Evolutionary conservation across 1,140 invertebrate genomes (phyloP).

Genomic region (Hycleus cichorii): DNA sequence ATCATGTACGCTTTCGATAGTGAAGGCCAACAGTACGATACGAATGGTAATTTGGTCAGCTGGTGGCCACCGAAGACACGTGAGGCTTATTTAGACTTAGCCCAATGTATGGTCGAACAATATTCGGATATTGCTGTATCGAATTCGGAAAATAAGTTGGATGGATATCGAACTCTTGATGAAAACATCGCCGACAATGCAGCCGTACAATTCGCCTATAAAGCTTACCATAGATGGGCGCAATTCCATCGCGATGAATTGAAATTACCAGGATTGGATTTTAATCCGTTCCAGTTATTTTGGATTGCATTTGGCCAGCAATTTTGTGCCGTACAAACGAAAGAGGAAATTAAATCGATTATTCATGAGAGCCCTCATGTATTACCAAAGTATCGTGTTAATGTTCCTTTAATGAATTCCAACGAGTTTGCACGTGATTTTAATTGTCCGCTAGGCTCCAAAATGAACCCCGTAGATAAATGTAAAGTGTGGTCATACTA

Average conservation of each 20-base stretch:
- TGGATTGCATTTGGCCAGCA: conserved; percentile 51
- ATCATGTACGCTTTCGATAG: conserved; percentile 88
- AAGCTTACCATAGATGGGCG: conserved; percentile 52
- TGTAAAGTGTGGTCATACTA: conserved; percentile 20
- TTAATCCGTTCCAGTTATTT: conserved; percentile 50
- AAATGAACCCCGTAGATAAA: conserved; percentile 22
- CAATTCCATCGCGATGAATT: conserved; percentile 37
- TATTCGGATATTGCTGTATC: conserved; percentile 74
- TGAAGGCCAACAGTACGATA: conserved; percentile 79
- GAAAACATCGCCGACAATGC: conserved; percentile 91
- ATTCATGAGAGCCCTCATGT: conserved; percentile 44
- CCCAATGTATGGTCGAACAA: conserved; percentile 81
- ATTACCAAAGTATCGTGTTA: conserved; percentile 50
- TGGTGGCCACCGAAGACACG: conserved; percentile 79
- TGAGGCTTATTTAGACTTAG: conserved; percentile 64
- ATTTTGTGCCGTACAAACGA: conserved; percentile 48
- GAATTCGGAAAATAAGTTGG: conserved; percentile 56
- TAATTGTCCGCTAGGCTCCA: conserved; percentile 15
- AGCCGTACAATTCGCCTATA: conserved; percentile 59
- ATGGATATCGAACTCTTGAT: conserved; percentile 81
- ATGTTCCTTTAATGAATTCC: conserved; percentile 36
- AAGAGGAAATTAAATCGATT: conserved; percentile 40
- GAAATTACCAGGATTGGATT: conserved; percentile 45
- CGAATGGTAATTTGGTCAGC: conserved; percentile 73
- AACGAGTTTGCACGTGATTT: conserved; percentile 21